A percentile compares a stretch with the other conserved stretches of the same genome.
These are phyloP conservation scores for Coturnix japonica DNA, from an alignment of 2,113 vertebrate species.

Conservation along the genomic window DNA sequence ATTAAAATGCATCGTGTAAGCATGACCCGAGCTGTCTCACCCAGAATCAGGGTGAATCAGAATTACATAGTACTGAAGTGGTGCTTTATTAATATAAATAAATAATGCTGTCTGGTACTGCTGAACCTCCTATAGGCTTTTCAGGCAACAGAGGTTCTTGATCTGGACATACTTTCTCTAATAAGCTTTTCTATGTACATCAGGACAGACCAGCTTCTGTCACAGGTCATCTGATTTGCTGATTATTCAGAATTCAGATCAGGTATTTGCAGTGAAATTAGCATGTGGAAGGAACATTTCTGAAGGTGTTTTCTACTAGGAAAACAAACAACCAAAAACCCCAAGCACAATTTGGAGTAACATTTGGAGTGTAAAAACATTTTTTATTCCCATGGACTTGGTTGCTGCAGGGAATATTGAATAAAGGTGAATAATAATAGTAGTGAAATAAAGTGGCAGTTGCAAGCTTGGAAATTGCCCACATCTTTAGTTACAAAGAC, in stretches of 20 bases:
- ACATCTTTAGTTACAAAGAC: background rate
- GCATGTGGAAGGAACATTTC: conserved; percentile 41
- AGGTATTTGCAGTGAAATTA: conserved; percentile 70
- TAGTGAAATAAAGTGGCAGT: background rate
- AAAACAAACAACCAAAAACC: background rate
- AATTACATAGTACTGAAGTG: background rate
- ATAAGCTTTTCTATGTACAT: conserved; percentile 43
- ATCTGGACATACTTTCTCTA: conserved; percentile 52
- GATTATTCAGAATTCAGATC: conserved; percentile 70
- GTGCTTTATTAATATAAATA: background rate
- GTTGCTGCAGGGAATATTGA: background rate
- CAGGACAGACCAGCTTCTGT: conserved; percentile 63
- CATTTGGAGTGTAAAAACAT: background rate
- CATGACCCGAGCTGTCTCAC: background rate
- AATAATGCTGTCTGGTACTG: conserved; percentile 25
- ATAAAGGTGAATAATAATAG: background rate
- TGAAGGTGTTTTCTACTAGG: conserved; percentile 42
- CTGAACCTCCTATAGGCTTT: conserved; percentile 44
- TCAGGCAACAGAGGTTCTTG: conserved; percentile 48
- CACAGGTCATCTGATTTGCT: conserved; percentile 60
- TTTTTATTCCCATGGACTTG: background rate
- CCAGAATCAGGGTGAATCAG: background rate
- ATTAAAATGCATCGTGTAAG: background rate
- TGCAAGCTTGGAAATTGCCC: background rate
- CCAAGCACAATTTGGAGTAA: background rate